Evolutionary conservation across 2,888 invertebrate genomes (phyloP).

Genomic region (Sepiola atlantica): DNA sequence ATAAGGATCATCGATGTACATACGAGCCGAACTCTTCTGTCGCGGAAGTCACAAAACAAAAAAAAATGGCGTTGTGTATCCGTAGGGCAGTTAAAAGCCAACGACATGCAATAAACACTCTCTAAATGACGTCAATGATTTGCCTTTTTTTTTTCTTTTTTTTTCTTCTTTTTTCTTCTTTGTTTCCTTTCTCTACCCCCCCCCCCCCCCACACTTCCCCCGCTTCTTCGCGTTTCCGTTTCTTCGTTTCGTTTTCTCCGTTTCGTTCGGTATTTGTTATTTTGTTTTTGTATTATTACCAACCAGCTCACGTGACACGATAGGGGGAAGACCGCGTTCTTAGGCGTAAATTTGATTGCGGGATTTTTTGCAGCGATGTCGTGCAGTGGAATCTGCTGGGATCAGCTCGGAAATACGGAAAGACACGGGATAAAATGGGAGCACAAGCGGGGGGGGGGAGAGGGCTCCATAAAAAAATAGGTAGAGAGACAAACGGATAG

Average conservation of each 20-base stretch:
- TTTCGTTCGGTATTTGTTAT: background rate
- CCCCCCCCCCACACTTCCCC: too few relatives aligned
- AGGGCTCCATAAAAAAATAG: background rate
- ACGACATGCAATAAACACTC: background rate
- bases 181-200: background rate
- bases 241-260: background rate
- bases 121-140: background rate
- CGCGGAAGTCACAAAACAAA: constrained; percentile 1
- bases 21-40: background rate
- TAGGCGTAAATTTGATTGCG: background rate
- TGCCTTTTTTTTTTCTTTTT: background rate
- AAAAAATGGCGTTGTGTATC: background rate
- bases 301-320: background rate
- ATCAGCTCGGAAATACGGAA: background rate
- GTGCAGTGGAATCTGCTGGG: background rate
- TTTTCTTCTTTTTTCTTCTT: background rate
- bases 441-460: background rate
- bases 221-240: background rate
- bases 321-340: background rate
- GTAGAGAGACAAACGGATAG: background rate
- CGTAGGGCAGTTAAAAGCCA: background rate
- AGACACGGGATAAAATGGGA: background rate
- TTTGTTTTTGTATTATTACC: background rate
- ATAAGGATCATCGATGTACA: background rate
- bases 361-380: background rate